A percentile compares a stretch with the other conserved stretches of the same genome.
These are phyloP conservation scores for Scrobipalpa costella DNA, from an alignment of 2,888 invertebrate species.

Conservation along the genomic window DNA sequence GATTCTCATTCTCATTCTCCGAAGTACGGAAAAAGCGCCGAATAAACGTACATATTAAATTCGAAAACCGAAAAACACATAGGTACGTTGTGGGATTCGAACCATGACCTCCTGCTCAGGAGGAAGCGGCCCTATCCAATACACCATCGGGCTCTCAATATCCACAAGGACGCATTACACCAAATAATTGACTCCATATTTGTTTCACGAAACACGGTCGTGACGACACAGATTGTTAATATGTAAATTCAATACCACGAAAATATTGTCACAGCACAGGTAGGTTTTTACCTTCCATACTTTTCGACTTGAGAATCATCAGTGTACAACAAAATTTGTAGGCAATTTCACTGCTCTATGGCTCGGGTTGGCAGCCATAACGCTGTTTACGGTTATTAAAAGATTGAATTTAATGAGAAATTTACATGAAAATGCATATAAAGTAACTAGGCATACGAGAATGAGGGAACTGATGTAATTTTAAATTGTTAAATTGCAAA, in stretches of 20 bases:
- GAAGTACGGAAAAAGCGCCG: too few relatives aligned
- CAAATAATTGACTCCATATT: slow-evolving; percentile 18
- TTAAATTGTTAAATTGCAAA: neutral
- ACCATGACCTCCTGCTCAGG: too few relatives aligned
- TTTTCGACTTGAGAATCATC: neutral
- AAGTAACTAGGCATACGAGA: neutral
- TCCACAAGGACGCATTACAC: neutral
- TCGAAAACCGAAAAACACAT: too few relatives aligned
- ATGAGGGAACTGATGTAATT: slow-evolving; percentile 11
- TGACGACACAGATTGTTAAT: slow-evolving; percentile 21
- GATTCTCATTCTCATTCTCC: too few relatives aligned
- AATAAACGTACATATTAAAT: too few relatives aligned
- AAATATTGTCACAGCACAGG: slow-evolving; percentile 2
- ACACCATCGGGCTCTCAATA: too few relatives aligned
- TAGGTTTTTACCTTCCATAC: neutral
- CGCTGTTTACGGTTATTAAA: slow-evolving; percentile 25
- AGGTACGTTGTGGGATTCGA: too few relatives aligned
- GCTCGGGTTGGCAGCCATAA: neutral
- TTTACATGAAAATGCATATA: slow-evolving; percentile 16
- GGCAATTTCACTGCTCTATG: neutral
- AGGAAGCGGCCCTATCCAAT: too few relatives aligned
- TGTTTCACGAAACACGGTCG: slow-evolving; percentile 1
- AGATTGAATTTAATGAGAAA: slow-evolving; percentile 24
- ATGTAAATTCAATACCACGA: slow-evolving; percentile 18
- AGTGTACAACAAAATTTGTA: neutral